Base-by-base conservation (phyloP, 2,113 vertebrate genomes). In the Alces alces region DNA sequence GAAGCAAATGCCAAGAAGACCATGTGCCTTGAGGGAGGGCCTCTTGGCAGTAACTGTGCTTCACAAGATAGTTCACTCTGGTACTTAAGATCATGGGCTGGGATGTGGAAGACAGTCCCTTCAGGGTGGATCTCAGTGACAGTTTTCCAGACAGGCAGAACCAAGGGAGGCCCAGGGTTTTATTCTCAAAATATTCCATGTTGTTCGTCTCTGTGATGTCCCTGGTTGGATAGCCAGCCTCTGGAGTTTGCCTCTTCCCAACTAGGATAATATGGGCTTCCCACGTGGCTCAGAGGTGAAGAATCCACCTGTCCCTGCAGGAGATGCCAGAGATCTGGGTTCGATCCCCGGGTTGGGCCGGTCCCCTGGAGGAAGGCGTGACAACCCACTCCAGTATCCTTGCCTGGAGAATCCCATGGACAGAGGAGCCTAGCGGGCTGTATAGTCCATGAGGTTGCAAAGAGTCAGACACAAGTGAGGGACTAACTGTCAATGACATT, bases 1-100 rank as follows among this genome's bases (percentile, higher is more conserved):
- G n/a, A 0, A 2, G 21, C 30, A 15, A 1, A 17, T 0, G 3
- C 12, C 3, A 19, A 16, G 21, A 27, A 3, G 84, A 52, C 43
- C 4, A 2, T 7, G 2, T 16, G 21, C 23, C 23, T 13, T 8
- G 39, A 58, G 58, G 36, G 9, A 43, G 33, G 19, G 33, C 10
- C 23, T 57, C 13, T 39, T 84, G 79, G 52, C 50, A 25, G 21
- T 10, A 21, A 39, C 25, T 50, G 17, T 33, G 28, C 66, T 87
- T 89, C 73, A 36, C 15, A 15, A 70, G 60, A 21, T 1, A 25
- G 61, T 45, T 60, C n/a, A 39, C 5, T 43, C 52, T 73, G 50
- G n/a, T n/a, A 19, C n/a, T 82, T 87, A 54, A 84, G 66, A 14
- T 70, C 13, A 17, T 2, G 30, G 58, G 28, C 52, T 25, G 39